Base-by-base conservation (phyloP, 2,113 vertebrate species). In the Notechis scutatus region DNA sequence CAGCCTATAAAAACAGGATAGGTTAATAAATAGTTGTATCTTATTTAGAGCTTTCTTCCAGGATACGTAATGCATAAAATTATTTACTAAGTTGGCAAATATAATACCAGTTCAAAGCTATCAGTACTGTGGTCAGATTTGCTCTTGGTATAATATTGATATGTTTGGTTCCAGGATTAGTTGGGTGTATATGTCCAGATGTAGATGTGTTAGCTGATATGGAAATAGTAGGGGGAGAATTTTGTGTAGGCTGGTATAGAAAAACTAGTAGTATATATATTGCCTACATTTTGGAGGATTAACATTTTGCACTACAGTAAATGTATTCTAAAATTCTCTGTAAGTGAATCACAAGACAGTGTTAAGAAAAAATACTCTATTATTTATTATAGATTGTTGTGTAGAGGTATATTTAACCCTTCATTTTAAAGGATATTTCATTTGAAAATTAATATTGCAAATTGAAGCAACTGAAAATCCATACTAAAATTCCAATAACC, bases 401-500 rank as follows among this genome's bases (percentile, higher is more conserved):
- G 34, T 34, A 74, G n/a, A 34, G 34, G 14, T 34, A 74, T 74
- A n/a, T 74, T 81, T 81, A 34, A 39, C 34, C n/a, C 64, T 74
- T 34, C 15, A 39, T 39, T 81, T 81, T 81, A 81, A 81, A 54
- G 24, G n/a, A 94, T 95, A 47, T 50, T 23, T 90, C 88, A 92
- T 88, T 93, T 95, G 29, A 87, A 91, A 95, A 92, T 11, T 94
- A 93, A 55, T 88, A 29, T 89, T 89, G 81, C 74, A 95, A 56
- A 92, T 91, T 95, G 92, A 87, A 81, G n/a, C 92, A 93, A 92
- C 23, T 93, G 34, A 93, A 55, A 64, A 95, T 85, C 88, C 91
- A 93, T 93, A 94, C 85, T 69, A 92, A 88, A 95, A 88, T 87
- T 34, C 8, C 90, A 93, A 26, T 93, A 85, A 87, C 0, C 96